Percentiles rank a stretch among this genome's conserved stretches.
Conservation (phyloP, 2,113 vertebrate species). For the Siniperca chuatsi region DNA sequence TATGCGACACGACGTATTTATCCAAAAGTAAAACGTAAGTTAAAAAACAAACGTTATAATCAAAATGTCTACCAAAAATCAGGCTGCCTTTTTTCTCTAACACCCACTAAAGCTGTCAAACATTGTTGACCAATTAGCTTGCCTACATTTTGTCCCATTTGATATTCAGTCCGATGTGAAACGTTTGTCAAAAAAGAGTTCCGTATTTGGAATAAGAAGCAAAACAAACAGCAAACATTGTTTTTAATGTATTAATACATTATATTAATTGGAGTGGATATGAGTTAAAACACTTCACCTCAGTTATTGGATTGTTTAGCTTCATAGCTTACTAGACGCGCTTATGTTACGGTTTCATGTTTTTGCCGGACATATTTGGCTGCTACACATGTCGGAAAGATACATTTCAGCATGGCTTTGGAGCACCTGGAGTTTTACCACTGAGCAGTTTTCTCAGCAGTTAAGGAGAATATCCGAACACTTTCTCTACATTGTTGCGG, state of each 20-base stretch:
- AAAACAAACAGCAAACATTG: fast-evolving
- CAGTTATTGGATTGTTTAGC: fast-evolving
- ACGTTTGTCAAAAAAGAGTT: not conserved
- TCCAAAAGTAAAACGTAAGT: not conserved
- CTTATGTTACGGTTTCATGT: not conserved
- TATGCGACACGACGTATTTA: not conserved
- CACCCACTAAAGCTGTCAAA: not conserved
- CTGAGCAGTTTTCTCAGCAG: not conserved
- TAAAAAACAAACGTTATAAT: not conserved
- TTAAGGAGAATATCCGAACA: not conserved
- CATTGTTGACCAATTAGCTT: not conserved
- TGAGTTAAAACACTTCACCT: fast-evolving
- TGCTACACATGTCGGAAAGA: slow-evolving; percentile 44
- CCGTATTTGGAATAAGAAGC: not conserved
- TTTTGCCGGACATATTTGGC: slow-evolving; percentile 33
- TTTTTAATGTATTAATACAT: not conserved
- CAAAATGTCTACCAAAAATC: not conserved
- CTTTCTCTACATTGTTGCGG: fast-evolving
- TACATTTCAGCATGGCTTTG: slow-evolving; percentile 64
- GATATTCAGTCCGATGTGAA: not conserved
- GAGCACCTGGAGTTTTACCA: not conserved
- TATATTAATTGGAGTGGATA: fast-evolving
- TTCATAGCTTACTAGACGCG: not conserved
- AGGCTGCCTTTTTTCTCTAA: fast-evolving
- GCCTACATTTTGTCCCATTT: not conserved